Percentiles rank a stretch among this genome's conserved stretches.
These are phyloP conservation scores for Druon quercuslanigerum DNA, from an alignment of 1,140 invertebrate species.

Conservation along the genomic window DNA sequence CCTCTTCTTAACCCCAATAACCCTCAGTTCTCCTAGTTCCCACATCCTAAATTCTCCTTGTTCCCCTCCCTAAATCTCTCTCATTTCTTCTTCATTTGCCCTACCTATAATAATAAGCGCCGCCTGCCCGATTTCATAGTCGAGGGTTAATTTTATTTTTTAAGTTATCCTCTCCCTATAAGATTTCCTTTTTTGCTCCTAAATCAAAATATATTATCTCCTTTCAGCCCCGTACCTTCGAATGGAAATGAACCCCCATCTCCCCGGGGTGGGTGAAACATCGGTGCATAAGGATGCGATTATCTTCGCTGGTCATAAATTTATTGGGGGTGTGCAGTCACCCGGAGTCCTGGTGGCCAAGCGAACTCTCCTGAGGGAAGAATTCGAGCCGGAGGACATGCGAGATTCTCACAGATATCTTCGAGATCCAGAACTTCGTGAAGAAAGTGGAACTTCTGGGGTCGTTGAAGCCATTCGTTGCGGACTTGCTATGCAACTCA, in stretches of 20 bases:
- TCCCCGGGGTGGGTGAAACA: constrained; percentile 80
- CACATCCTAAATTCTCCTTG: too few species aligned
- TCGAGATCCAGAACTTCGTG: constrained; percentile 78
- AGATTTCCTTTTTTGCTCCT: background rate
- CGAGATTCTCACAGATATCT: constrained; percentile 70
- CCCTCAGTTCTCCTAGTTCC: too few species aligned
- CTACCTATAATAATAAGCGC: too few species aligned
- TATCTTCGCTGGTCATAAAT: constrained; percentile 94
- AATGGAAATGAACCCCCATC: constrained; percentile 91
- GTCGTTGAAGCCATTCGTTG: constrained; percentile 90
- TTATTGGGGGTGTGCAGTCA: constrained; percentile 92
- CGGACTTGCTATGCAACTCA: constrained; percentile 90
- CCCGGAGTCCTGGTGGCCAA: constrained; percentile 81
- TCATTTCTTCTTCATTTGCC: too few species aligned
- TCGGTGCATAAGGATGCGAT: constrained; percentile 91
- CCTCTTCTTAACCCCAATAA: too few species aligned
- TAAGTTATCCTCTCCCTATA: constrained; percentile 16
- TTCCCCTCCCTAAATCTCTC: too few species aligned
- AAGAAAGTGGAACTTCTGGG: constrained; percentile 90
- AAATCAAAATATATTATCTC: constrained; percentile 23
- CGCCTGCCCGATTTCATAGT: too few species aligned
- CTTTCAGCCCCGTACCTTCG: constrained; percentile 84
- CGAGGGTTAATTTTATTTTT: too few species aligned
- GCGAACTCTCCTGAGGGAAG: constrained; percentile 74
- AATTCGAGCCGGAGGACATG: constrained; percentile 68